Evolutionary conservation across 2,888 invertebrate species (phyloP), one percentile per base, ranked within the genome.

Genomic region (Sinotaia quadrata): DNA sequence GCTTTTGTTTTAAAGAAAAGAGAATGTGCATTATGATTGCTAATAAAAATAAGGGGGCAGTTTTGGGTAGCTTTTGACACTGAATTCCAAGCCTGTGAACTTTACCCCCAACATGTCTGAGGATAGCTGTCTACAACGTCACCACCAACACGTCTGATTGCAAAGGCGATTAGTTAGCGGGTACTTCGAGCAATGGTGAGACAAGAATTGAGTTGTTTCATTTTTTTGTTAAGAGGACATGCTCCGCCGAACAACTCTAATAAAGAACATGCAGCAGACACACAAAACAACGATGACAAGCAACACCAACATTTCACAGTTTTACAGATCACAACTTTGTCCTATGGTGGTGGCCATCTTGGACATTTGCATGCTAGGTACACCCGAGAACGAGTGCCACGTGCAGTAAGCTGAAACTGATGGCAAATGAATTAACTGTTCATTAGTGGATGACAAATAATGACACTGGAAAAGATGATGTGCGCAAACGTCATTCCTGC

Each of bases 261-360:
- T 24, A 27, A n/a, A 54, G 10, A 24, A 29, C n/a, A 54, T 24
- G n/a, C n/a, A 41, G n/a, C n/a, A 41, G n/a, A 1, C 15, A 41
- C 15, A 41, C 3, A 41, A 41, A 41, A 2, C 8, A 47, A 21
- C 21, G 21, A 47, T 47, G 47, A 47, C 47, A 47, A 47, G 47
- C 47, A 47, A 24, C 47, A 47, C 24, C 18, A 47, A 21, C 7
- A 47, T n/a, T 21, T 7, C 8, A 47, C 18, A 47, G 7, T 47
- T 7, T 8, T 21, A 8, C 24, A n/a, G 18, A 21, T 47, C 41
- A 41, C n/a, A 18, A 41, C 15, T 1, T 47, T 47, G 18, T 47
- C 47, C 47, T 29, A 21, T 56, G 52, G 56, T 56, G 56, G 65
- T 65, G 65, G 56, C 54, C 52, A 54, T 47, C 56, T 56, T 62